Base-by-base conservation (phyloP, 1,140 invertebrate genomes). In the Elysia chlorotica region DNA sequence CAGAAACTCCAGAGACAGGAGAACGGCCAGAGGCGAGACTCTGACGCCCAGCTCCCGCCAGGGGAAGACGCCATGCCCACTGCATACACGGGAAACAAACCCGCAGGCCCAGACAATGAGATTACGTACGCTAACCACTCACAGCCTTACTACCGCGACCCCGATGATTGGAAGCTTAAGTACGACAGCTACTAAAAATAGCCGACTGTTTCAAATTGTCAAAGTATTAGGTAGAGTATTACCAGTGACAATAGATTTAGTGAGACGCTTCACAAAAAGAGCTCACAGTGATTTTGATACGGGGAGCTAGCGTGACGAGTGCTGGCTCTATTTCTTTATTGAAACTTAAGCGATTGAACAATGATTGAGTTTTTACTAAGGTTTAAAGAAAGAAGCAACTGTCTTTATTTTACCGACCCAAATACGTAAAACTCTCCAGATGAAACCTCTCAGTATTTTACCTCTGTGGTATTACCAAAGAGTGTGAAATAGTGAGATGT, bases 91-190 rank as follows among this genome's bases (percentile, higher is more conserved):
- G 25, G 36, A 28, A 25, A 48, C 6, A 21, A n/a, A 21, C 1
- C 2, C 2, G 66, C 38, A 23, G 53, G 3, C 10, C 54, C 36
- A 14, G 2, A 70, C n/a, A 56, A 70, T 28, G 57, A 61, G 31
- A 70, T 70, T n/a, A 70, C 68, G 2, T 59, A 70, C 25, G 68
- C 68, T 23, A 70, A 70, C 35, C 68, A 70, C 35, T 70, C 68
- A 2, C 53, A 41, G 1, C 56, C 67, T 31, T 37, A 48, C 3
- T 73, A 56, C 38, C 28, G 23, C 0, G 14, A 30, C 6, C 3
- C 6, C 1, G 30, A 30, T 5, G 63, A 65, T 1, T 73, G 41
- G 65, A 67, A n/a, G n/a, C n/a, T n/a, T 10, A 23, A 17, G 25
- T 10, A 10, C n/a, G 41, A 48, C 10, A n/a, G 41, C n/a, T n/a